Base-by-base conservation (phyloP, 2,113 vertebrate genomes). In the Uropsilus gracilis region DNA sequence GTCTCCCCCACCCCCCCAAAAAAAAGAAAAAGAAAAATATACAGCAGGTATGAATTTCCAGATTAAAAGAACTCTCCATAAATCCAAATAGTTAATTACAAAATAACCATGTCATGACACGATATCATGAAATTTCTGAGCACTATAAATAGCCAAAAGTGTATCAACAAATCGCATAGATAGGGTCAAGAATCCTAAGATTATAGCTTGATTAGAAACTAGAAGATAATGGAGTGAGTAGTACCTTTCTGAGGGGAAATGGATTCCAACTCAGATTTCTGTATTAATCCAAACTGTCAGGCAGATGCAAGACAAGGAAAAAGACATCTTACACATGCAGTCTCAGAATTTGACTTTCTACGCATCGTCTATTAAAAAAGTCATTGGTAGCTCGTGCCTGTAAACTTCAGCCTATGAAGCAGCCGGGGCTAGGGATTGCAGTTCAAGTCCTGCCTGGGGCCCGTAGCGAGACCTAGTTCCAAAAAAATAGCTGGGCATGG, bases 171-270 rank as follows among this genome's bases (percentile, higher is more conserved):
- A 61, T 78, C 34, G 78, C 14, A 73, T 8, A 50, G 34, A 50
- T 50, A 71, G 61, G 13, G 22, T 78, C 42, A 63, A 44, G 28
- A 86, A 68, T 46, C n/a, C 46, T 44, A 13, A n/a, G 32, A 48
- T 64, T 80, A 22, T 50, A 32, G 13, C 53, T 63, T 34, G 9
- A 42, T 39, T 87, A 57, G 48, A 69, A 48, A 48, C n/a, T 75
- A 84, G 57, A 75, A 83, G 50, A 46, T 77, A 89, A 50, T 86
- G n/a, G 63, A 94, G 48, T 73, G 92, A 82, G 18, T 8, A 86
- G 12, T 92, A 16, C 63, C 63, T 94, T 94, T 72, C 76, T 64
- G 16, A 90, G 94, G 64, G 63, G 81, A 95, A 90, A 61, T 68
- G 3, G 46, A 59, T 84, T 84, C 71, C 78, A 37, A 75, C 37